phyloP scores from a whole-genome alignment of 2,113 vertebrate species.

The Anoura caudifer region DNA sequence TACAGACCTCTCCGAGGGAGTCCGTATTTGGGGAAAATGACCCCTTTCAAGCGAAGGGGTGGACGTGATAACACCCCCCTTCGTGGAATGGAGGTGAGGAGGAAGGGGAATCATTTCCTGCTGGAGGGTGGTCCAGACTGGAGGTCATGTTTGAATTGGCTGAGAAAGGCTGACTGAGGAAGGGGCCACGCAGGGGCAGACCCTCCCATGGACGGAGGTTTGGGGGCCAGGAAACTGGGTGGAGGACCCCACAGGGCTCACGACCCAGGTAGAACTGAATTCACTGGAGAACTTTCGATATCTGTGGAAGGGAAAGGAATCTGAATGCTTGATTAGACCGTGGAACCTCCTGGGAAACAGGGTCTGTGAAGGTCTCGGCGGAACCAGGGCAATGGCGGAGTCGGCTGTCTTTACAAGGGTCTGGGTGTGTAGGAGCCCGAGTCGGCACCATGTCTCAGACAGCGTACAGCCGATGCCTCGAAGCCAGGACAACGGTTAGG shows the following conservation, averaged over 20 bases:
- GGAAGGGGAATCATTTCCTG: no score
- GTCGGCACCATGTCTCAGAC: neutral
- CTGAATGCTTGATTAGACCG: slow-evolving; percentile 34
- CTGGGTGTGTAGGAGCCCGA: neutral
- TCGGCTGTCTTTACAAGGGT: neutral
- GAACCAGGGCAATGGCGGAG: neutral
- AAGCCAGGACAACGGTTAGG: neutral
- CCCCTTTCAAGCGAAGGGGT: neutral
- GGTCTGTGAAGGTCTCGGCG: neutral
- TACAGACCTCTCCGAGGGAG: neutral
- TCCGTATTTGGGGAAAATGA: neutral
- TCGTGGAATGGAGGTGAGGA: neutral
- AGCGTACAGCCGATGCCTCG: rapidly evolving
- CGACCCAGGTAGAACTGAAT: neutral
- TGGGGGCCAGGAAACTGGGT: no score
- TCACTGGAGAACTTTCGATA: neutral
- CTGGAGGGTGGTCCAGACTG: neutral
- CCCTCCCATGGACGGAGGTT: rapidly evolving
- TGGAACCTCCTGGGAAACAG: neutral
- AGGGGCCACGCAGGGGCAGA: neutral
- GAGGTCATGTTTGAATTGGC: neutral
- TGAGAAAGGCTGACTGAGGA: neutral
- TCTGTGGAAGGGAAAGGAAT: slow-evolving; percentile 49
- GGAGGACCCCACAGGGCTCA: neutral
- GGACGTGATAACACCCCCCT: neutral